Evolutionary conservation across 1,140 invertebrate species (phyloP).

Genomic region (Laupala kohalensis): DNA sequence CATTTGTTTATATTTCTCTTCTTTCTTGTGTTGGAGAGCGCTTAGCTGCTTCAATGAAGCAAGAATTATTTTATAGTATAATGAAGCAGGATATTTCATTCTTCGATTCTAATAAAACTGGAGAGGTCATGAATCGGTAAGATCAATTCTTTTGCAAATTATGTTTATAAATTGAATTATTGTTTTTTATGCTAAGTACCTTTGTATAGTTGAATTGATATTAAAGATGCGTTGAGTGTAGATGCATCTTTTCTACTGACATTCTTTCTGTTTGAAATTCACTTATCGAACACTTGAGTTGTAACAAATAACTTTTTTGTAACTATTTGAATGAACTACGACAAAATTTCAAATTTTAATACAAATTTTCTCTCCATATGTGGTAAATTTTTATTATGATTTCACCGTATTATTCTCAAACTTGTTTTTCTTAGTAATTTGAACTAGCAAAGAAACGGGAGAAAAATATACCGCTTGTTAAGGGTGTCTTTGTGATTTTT

Average conservation of each 20-base stretch:
- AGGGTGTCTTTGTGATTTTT: too few relatives aligned
- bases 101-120: constrained; percentile 80
- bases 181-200: not conserved
- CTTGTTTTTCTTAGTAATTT: too few relatives aligned
- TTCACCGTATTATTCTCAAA: too few relatives aligned
- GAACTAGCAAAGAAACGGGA: too few relatives aligned
- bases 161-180: not conserved
- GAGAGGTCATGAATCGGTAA: constrained; percentile 80
- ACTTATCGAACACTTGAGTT: not conserved
- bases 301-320: too few relatives aligned
- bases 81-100: constrained; percentile 80
- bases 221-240: not conserved
- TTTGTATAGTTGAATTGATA: too few relatives aligned
- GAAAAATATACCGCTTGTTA: too few relatives aligned
- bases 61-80: constrained; percentile 69
- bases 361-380: too few relatives aligned
- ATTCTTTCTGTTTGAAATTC: not conserved
- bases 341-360: too few relatives aligned
- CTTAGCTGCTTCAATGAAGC: constrained; percentile 65
- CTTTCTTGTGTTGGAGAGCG: constrained; percentile 76
- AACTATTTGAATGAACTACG: too few relatives aligned
- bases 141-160: not conserved
- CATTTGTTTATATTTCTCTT: constrained; percentile 77
- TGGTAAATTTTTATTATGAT: too few relatives aligned
- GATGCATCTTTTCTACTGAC: not conserved